Evolutionary conservation across 2,113 vertebrate genomes (phyloP), one percentile per base, ranked within the genome.

Genomic region (Tretioscincus oriximinensis): DNA sequence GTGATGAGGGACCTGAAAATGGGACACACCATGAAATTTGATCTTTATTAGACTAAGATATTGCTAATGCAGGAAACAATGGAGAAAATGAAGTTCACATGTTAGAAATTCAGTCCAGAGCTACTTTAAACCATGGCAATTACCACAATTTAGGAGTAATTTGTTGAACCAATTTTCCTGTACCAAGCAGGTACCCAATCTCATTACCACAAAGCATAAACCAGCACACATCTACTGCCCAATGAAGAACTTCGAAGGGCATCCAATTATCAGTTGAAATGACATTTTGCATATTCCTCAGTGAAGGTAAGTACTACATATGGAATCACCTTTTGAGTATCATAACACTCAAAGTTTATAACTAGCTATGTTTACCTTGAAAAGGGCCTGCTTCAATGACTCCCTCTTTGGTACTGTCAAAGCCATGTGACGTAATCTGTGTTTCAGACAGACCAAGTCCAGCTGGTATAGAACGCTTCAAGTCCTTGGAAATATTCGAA

Each of bases 1-100:
- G 95, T 92, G 94, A 92, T 88, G 96, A 92, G 92, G 96, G 95
- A 95, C 96, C 98, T 99, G 95, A 85, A 97, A 96, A 97, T 86
- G 85, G 89, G 86, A 95, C 94, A 95, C 88, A 84, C 72, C 80
- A 88, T 92, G 85, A 95, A 94, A 90, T 94, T 83, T n/a, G 70
- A 90, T 84, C 22, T 87, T 79, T 84, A 75, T 64, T 78, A 73
- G 26, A 81, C 14, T 83, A 47, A 7, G 24, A 29, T 76, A 86
- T 81, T 78, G 84, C 11, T 72, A 67, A 63, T 74, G 81, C 2
- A 83, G 1, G 86, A 68, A 67, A 72, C 86, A 87, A 83, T 24
- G 81, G 78, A 81, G 24, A 88, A 86, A 65, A 26, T 29, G 9
- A 63, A 73, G 18, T 11, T 35, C 26, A 77, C 3, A 80, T n/a